phyloP scores from a whole-genome alignment of 2,113 vertebrate genomes.

The Ursus arctos region DNA sequence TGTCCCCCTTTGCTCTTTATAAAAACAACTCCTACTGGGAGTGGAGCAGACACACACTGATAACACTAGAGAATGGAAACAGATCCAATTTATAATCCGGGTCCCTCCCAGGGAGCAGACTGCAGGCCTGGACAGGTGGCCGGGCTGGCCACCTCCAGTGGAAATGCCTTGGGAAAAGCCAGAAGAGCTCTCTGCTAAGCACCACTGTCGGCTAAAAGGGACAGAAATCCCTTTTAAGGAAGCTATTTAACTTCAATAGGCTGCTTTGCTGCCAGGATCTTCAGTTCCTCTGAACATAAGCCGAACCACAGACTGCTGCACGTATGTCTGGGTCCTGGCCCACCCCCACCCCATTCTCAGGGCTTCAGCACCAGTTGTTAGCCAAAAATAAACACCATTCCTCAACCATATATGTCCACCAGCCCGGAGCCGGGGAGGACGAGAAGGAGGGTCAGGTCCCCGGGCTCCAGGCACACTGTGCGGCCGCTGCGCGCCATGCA shows the following conservation, averaged over 20 bases:
- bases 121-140: background rate
- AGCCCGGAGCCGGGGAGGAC: constrained; percentile 65
- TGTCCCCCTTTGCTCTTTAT: background rate
- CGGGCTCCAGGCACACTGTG: background rate
- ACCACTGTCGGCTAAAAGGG: background rate
- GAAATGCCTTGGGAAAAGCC: background rate
- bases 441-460: background rate
- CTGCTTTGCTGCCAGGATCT: constrained; percentile 43
- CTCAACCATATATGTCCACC: constrained; percentile 95
- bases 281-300: constrained; percentile 57
- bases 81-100: background rate
- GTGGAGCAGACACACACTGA: background rate
- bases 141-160: background rate
- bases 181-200: background rate
- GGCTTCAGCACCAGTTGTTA: constrained; percentile 88
- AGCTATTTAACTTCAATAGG: background rate
- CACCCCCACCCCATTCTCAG: constrained; percentile 57
- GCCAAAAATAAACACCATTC: constrained; percentile 93
- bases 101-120: background rate
- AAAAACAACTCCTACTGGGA: background rate
- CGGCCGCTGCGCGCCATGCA: constrained; percentile 86
- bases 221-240: constrained; percentile 84
- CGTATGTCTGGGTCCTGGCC: background rate
- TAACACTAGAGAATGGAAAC: background rate
- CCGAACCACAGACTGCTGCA: constrained; percentile 4